These are phyloP conservation scores for Cepaea hortensis DNA, from an alignment of 2,888 invertebrate species.

Conservation along the genomic window DNA sequence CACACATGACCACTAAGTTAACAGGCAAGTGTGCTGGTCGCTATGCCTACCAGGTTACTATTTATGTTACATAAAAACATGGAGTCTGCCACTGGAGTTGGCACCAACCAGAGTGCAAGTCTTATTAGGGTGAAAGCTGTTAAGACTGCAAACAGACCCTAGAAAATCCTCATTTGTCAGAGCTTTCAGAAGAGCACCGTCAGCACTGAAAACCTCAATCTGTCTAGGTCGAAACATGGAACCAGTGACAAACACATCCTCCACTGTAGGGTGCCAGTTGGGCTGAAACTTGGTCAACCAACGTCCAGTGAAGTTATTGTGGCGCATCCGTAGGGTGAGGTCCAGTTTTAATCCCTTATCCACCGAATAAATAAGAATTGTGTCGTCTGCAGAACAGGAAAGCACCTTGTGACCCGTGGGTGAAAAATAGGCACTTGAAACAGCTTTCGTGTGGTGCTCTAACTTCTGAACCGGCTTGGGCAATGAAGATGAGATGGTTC, in stretches of 20 bases:
- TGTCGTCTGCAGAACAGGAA: conserved; percentile 75
- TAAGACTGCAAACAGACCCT: conserved; percentile 74
- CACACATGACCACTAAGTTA: too few species aligned
- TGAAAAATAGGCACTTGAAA: conserved; percentile 77
- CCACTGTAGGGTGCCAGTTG: conserved; percentile 76
- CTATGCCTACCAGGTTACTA: not conserved
- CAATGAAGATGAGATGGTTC: conserved; percentile 65
- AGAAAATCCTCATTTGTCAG: conserved; percentile 70
- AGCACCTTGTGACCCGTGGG: conserved; percentile 76
- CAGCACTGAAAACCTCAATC: conserved; percentile 74
- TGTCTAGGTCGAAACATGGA: conserved; percentile 75
- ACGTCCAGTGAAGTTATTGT: conserved; percentile 77
- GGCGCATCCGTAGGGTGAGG: conserved; percentile 55
- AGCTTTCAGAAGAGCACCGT: conserved; percentile 68
- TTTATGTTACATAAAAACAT: conserved; percentile 72
- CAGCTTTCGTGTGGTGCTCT: conserved; percentile 58
- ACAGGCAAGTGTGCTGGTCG: too few species aligned
- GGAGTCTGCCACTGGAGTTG: conserved; percentile 77
- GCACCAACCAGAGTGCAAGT: conserved; percentile 75
- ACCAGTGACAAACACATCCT: conserved; percentile 77
- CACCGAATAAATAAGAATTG: conserved; percentile 54
- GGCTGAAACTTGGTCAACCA: conserved; percentile 77
- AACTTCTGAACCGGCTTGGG: conserved; percentile 59
- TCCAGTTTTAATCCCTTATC: conserved; percentile 2
- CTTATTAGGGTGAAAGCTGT: conserved; percentile 74